phyloP scores from a whole-genome alignment of 2,113 vertebrate species.

The Suricata suricatta region DNA sequence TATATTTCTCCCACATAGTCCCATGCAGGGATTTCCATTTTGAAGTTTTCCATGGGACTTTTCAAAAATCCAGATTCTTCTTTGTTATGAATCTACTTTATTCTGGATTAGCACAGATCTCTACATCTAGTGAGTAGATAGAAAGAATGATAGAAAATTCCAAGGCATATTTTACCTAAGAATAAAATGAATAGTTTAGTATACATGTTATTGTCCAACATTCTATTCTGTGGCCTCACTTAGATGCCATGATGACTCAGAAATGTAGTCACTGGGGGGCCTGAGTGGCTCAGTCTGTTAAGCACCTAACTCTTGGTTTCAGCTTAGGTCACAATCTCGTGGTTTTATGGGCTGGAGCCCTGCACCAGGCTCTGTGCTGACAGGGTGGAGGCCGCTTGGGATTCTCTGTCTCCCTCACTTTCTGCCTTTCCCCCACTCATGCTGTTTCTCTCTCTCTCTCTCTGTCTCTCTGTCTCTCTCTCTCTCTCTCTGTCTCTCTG shows the following conservation, averaged over 20 bases:
- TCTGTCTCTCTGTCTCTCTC: too few relatives aligned
- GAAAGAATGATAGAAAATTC: neutral
- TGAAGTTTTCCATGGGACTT: neutral
- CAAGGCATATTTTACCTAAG: neutral
- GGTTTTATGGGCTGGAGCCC: too few relatives aligned
- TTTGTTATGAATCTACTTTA: neutral
- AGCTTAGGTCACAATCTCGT: too few relatives aligned
- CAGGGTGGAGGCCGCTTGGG: too few relatives aligned
- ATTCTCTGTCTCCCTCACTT: too few relatives aligned
- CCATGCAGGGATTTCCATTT: neutral
- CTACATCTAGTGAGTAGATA: neutral
- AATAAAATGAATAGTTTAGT: neutral
- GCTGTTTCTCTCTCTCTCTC: too few relatives aligned
- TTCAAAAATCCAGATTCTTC: neutral
- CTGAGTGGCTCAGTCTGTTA: too few relatives aligned
- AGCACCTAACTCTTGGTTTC: too few relatives aligned
- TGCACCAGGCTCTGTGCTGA: too few relatives aligned
- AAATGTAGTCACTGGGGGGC: neutral
- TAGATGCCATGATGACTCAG: neutral
- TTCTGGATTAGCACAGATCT: neutral
- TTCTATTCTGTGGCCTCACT: neutral
- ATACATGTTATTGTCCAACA: neutral
- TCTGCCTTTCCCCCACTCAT: too few relatives aligned
- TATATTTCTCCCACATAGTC: neutral
- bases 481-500: too few relatives aligned